Evolutionary conservation across 2,113 vertebrate species (phyloP).

Genomic region (Ammodytes marinus): DNA sequence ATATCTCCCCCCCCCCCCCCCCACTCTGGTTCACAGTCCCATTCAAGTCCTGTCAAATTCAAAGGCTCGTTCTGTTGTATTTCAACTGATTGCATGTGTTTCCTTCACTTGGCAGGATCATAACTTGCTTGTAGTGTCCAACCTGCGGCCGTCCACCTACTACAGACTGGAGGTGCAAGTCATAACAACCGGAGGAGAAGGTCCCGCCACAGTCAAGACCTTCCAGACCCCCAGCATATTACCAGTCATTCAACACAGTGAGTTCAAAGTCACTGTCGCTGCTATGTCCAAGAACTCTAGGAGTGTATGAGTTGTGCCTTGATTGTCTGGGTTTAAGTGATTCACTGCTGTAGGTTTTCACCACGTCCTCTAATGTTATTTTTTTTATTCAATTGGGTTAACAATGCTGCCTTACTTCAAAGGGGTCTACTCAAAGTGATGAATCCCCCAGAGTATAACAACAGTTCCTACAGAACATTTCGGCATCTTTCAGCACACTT

Average conservation of each 20-base stretch:
- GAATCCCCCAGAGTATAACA: not conserved
- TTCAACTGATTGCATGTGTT: conserved; percentile 63
- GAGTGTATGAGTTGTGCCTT: not conserved
- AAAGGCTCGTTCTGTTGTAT: conserved; percentile 35
- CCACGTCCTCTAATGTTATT: not conserved
- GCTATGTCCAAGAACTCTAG: not conserved
- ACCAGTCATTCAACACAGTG: conserved; percentile 86
- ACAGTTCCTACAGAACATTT: not conserved
- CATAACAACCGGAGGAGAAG: conserved; percentile 91
- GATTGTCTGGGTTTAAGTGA: not conserved
- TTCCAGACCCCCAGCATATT: conserved; percentile 90
- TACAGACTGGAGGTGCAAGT: conserved; percentile 95
- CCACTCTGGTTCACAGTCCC: conserved; percentile 27
- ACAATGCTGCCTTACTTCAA: not conserved
- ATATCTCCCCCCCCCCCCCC: conserved; percentile 9
- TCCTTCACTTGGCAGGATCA: conserved; percentile 85
- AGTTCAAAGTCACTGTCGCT: conserved; percentile 64
- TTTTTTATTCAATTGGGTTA: not conserved
- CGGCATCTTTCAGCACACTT: not conserved
- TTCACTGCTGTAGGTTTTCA: not conserved
- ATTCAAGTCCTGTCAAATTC: conserved; percentile 48
- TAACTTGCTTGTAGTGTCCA: conserved; percentile 88
- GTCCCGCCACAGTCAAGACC: conserved; percentile 90
- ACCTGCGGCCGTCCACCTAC: conserved; percentile 89
- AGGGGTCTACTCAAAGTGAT: not conserved